Evolutionary conservation across 2,888 invertebrate species (phyloP).

Genomic region (Candidula unifasciata): DNA sequence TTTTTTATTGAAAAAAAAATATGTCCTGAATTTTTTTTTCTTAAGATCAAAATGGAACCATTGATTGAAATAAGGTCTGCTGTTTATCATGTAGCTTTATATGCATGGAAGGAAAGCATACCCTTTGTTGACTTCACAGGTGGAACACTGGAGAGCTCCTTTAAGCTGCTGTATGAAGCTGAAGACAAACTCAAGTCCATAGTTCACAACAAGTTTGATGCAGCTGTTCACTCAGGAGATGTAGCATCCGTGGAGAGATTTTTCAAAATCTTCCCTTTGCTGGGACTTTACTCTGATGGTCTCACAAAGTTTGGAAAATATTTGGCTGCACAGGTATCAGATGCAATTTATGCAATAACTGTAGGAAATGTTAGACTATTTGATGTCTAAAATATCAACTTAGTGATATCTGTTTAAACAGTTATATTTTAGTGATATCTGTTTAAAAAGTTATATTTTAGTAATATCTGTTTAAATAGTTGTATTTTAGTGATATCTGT

Average conservation of each 20-base stretch:
- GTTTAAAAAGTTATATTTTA: background rate
- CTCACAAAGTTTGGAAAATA: slow-evolving; percentile 91
- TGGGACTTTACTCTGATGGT: slow-evolving; percentile 94
- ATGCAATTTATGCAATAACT: background rate
- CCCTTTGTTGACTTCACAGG: slow-evolving; percentile 75
- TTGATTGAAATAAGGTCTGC: no score
- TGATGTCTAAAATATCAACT: background rate
- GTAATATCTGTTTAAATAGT: background rate
- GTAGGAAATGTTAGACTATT: background rate
- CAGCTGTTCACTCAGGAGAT: slow-evolving; percentile 90
- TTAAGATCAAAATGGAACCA: no score
- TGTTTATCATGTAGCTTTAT: background rate
- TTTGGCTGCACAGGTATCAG: slow-evolving; percentile 85
- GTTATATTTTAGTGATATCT: background rate
- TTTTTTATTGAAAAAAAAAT: no score
- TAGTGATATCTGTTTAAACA: background rate
- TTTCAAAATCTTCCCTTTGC: slow-evolving; percentile 96
- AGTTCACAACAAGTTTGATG: slow-evolving; percentile 88
- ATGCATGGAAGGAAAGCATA: background rate
- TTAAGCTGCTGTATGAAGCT: slow-evolving; percentile 86
- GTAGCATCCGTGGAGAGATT: slow-evolving; percentile 93
- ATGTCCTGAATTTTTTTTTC: no score
- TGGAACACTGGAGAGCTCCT: slow-evolving; percentile 85
- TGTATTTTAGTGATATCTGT: background rate
- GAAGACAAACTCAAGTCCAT: slow-evolving; percentile 85